Evolutionary conservation across 2,888 invertebrate genomes (phyloP), one percentile per base, ranked within the genome.

Genomic region (Ornithoptera priamus): DNA sequence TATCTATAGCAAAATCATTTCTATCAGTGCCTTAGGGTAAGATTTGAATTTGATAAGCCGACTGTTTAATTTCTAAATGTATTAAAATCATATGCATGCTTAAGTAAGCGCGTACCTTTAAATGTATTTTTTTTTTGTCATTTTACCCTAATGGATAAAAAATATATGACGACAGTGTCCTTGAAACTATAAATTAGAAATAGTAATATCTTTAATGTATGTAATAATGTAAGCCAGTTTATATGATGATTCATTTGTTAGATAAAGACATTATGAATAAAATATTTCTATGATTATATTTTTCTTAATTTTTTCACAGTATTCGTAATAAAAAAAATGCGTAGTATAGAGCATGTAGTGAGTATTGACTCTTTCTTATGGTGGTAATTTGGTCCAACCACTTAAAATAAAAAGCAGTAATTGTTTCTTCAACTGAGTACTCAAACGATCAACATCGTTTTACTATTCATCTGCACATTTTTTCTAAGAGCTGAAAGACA

Each of bases 201-300:
- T 75, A 74, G 75, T 75, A 68, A 72, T 72, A 69, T 70, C 69
- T 72, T 73, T 71, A 75, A 74, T 75, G 71, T 75, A 69, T 73
- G 68, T 70, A 71, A 59, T 67, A 69, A 86, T 79, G 81, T 89
- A 90, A 90, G 89, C 81, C 84, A 87, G 85, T 89, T 89, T 90
- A 88, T 92, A 91, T 88, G 84, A 89, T 87, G 89, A 87, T 82
- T 83, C 83, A 82, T 84, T 82, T 84, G 83, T 80, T 87, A 88
- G 85, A 88, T 87, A 87, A 92, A 92, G 90, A 92, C 90, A 92
- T 87, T 85, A 87, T 87, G 80, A 89, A 90, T 89, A 88, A 89
- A 90, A 81, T 82, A 85, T 84, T 84, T 85, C 83, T 79, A 76
- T 81, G 81, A 81, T 77, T 74, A 72, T 73, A 74, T 69, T 62